These are phyloP conservation scores for Pseudeuparius sepicola DNA, from an alignment of 2,888 invertebrate species.

Conservation along the genomic window DNA sequence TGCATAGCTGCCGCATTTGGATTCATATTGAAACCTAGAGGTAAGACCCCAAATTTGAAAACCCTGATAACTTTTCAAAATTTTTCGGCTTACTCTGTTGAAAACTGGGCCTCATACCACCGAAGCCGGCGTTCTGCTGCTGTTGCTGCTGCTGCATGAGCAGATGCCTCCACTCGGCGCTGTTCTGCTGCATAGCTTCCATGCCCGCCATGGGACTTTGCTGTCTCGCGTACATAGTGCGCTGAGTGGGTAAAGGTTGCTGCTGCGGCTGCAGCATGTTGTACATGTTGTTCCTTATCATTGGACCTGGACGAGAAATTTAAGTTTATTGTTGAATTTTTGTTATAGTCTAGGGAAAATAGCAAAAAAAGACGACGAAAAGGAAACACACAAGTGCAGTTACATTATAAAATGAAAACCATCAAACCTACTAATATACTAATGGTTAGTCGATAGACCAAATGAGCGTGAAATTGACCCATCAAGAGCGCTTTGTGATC, in stretches of 20 bases:
- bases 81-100: conserved; percentile 37
- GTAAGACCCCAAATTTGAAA: too few relatives aligned
- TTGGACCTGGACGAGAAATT: conserved; percentile 51
- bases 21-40: conserved; percentile 32
- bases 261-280: conserved; percentile 51
- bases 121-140: conserved; percentile 41
- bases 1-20: conserved; percentile 31
- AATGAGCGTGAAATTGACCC: too few relatives aligned
- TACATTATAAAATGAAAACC: too few relatives aligned
- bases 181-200: conserved; percentile 43
- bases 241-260: conserved; percentile 39
- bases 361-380: too few relatives aligned
- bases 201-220: conserved; percentile 41
- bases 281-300: conserved; percentile 56
- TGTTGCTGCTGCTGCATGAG: conserved; percentile 51
- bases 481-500: too few relatives aligned
- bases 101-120: conserved; percentile 43
- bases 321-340: too few relatives aligned
- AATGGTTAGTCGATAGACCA: too few relatives aligned
- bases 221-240: conserved; percentile 44
- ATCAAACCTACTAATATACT: too few relatives aligned
- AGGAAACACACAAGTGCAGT: too few relatives aligned
- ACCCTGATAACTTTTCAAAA: conserved; percentile 1
- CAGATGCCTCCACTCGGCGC: conserved; percentile 52
- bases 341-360: too few relatives aligned